Conservation (phyloP, 64 coral and sea anemone species). For the Acropora tenuis region DNA sequence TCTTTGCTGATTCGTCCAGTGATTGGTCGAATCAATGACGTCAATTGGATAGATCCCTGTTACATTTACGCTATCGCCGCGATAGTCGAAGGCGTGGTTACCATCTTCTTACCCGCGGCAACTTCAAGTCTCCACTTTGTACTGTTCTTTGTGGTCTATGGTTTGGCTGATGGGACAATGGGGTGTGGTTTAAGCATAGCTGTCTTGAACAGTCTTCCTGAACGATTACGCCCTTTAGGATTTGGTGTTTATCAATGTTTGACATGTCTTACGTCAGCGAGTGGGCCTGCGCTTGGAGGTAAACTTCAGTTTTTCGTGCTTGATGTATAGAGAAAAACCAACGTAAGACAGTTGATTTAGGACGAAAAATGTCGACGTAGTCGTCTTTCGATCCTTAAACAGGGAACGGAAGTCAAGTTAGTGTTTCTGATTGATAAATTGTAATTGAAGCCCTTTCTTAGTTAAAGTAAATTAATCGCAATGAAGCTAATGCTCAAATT, state of each 20-base stretch:
- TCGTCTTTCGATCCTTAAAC: no score
- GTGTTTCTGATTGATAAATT: no score
- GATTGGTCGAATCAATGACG: conserved; percentile 38
- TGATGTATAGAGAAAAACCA: background rate
- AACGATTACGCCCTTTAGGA: background rate
- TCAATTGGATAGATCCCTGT: background rate
- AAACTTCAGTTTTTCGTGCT: background rate
- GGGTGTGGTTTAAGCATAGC: conserved; percentile 12
- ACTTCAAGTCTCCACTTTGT: conserved; percentile 3
- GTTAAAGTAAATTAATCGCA: no score
- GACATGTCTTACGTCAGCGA: background rate
- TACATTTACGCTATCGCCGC: conserved; percentile 14
- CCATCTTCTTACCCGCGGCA: conserved; percentile 12
- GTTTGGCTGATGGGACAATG: conserved; percentile 4
- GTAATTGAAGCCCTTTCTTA: no score
- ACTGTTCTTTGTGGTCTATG: conserved; percentile 17
- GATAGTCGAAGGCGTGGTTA: background rate
- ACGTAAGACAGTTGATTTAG: background rate
- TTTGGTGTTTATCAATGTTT: conserved; percentile 8
- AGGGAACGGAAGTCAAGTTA: no score
- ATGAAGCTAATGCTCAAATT: no score
- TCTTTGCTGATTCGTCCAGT: conserved; percentile 15
- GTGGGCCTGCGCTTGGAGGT: conserved; percentile 40
- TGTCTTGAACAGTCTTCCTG: conserved; percentile 23
- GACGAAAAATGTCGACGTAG: no score